Evolutionary conservation across 2,113 vertebrate genomes (phyloP).

Genomic region (Triplophysa tibetana): DNA sequence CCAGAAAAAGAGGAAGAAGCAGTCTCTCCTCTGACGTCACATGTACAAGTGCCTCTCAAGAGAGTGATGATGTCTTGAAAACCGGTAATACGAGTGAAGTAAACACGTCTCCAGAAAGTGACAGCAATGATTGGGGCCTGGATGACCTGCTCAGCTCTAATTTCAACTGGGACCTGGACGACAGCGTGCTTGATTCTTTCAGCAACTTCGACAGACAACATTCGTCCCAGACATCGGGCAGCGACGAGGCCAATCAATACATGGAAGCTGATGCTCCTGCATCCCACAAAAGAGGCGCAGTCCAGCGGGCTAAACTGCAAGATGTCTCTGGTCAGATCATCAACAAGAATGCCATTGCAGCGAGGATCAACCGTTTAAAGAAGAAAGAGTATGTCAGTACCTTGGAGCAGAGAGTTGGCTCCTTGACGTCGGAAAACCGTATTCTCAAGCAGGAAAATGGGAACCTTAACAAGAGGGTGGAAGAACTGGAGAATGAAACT

Average conservation of each 20-base stretch:
- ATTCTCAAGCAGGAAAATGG: constrained; percentile 84
- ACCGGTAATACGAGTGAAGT: constrained; percentile 29
- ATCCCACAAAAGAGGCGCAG: constrained; percentile 37
- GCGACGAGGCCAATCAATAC: constrained; percentile 43
- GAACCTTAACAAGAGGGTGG: constrained; percentile 84
- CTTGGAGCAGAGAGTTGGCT: constrained; percentile 82
- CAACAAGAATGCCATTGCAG: constrained; percentile 85
- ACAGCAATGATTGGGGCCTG: constrained; percentile 60
- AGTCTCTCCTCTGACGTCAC: constrained; percentile 40
- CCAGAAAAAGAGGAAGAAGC: constrained; percentile 69
- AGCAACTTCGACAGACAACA: constrained; percentile 48
- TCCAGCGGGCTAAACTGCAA: constrained; percentile 48
- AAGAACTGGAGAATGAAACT: constrained; percentile 90
- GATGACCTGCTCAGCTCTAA: constrained; percentile 67
- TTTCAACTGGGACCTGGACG: constrained; percentile 68
- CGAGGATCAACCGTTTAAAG: constrained; percentile 88
- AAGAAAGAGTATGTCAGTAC: constrained; percentile 91
- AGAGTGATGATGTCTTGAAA: constrained; percentile 54
- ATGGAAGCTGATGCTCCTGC: constrained; percentile 38
- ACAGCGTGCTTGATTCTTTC: constrained; percentile 50
- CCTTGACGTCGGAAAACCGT: constrained; percentile 84
- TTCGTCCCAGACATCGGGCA: not conserved
- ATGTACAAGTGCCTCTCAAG: constrained; percentile 10
- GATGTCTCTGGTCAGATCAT: constrained; percentile 55
- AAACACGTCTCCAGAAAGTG: constrained; percentile 48